Base-by-base conservation (phyloP, 2,797 vertebrate species). In the Xenops minutus region DNA sequence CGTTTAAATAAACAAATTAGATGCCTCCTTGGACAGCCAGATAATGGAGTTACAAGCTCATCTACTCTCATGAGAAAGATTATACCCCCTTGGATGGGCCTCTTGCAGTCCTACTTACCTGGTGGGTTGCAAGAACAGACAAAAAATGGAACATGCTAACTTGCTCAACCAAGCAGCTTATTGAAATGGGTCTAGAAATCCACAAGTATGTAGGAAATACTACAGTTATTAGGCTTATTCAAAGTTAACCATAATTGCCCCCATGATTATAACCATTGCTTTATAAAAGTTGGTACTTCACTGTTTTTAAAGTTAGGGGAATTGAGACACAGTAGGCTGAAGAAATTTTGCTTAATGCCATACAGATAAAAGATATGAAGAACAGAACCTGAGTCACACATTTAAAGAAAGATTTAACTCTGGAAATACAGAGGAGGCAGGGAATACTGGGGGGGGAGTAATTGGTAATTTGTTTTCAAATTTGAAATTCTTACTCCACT, bases 1-100 rank as follows among this genome's bases (percentile, higher is more conserved):
- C 5, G 22, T 85, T 91, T 85, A 95, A 79, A 92, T 44, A 90
- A 92, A 74, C 58, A 94, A 90, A 92, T 89, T 55, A 82, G 59
- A 76, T 66, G 52, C 52, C 74, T 76, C 41, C 36, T 79, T 14
- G 13, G 27, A 85, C 63, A 85, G 39, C 6, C 63, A 77, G 68
- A 77, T 71, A 95, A 87, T 54, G 61, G 88, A 89, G 81, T 71
- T 83, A 92, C 61, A 93, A 80, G 49, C 54, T 80, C 49, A 89
- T 71, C 54, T 74, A 69, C 75, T 85, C 0, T 3, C 16, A 37
- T 12, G 9, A 83, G n/a, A 58, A 91, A 89, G 81, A 87, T 72
- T 63, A 91, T 32, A 51, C 7, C 8, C 75, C n/a, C 86, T 37
- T 43, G 56, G 67, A 94, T 55, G 51, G 79, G 76, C 44, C 56